Evolutionary conservation across 1,140 invertebrate genomes (phyloP).

Genomic region (Zaprionus taronus): DNA sequence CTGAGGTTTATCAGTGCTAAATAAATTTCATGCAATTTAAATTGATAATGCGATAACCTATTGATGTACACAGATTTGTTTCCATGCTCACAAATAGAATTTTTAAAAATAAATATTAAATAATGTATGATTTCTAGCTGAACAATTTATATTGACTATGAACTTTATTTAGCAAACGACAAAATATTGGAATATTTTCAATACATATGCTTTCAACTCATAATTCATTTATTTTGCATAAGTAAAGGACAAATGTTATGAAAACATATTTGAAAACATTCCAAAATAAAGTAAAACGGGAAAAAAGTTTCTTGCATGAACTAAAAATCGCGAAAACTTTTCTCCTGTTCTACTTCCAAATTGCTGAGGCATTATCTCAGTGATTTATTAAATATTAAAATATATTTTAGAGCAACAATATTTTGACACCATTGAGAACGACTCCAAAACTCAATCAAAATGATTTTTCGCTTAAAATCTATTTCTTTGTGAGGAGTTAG

Average conservation of each 20-base stretch:
- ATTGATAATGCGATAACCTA: background rate
- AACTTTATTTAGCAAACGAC: slow-evolving; percentile 8
- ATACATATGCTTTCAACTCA: background rate
- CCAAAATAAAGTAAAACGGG: slow-evolving; percentile 16
- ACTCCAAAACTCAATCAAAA: slow-evolving; percentile 75
- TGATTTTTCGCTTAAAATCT: slow-evolving; percentile 84
- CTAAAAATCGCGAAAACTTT: slow-evolving; percentile 2
- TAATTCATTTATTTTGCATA: background rate
- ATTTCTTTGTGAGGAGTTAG: slow-evolving; percentile 67
- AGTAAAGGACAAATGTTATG: background rate
- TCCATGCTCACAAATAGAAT: background rate
- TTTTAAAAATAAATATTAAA: slow-evolving; percentile 6
- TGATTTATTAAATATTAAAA: slow-evolving; percentile 12
- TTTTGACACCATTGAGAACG: slow-evolving; percentile 49
- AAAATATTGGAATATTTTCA: slow-evolving; percentile 15
- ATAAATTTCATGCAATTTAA: slow-evolving; percentile 42
- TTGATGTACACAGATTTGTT: background rate
- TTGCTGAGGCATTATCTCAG: slow-evolving; percentile 12
- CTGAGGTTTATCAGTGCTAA: slow-evolving; percentile 42
- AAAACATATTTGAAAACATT: slow-evolving; percentile 34
- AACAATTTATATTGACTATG: slow-evolving; percentile 6
- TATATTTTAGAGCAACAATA: slow-evolving; percentile 68
- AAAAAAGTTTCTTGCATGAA: background rate
- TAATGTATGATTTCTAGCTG: background rate
- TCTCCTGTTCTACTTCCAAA: slow-evolving; percentile 15